Evolutionary conservation across 2,113 vertebrate genomes (phyloP), one percentile per base, ranked within the genome.

Genomic region (Myxocyprinus asiaticus): DNA sequence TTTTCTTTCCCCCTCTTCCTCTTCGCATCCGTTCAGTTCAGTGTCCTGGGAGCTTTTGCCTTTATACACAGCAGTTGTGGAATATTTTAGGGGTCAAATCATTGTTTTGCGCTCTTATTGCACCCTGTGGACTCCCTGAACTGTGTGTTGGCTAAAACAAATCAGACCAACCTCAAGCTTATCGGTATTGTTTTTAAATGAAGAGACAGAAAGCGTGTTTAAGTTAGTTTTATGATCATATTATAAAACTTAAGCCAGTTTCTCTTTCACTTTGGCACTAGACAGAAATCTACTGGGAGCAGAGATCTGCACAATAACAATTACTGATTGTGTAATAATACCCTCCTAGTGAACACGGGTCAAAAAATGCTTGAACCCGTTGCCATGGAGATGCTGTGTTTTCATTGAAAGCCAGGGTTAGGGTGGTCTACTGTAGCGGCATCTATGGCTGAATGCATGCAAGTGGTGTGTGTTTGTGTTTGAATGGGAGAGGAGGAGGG

Each of bases 371-470:
- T 91, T 88, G 87, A 85, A 75, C 83, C 86, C 67, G 88, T 93
- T 88, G 87, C 89, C 88, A 92, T 91, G 89, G 90, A 79, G 88
- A 93, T 81, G 84, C 83, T 88, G 88, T 76, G 48, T 53, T 53
- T 67, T 76, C 78, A 91, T 90, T 90, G 81, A 82, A 85, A 81
- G 84, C 82, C 33, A 48, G 80, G 61, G 80, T 76, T 77, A 67
- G 33, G 53, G 85, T 61, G 77, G 53, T 65, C 61, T 65, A 76
- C 82, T 69, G 77, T 84, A 81, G 78, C 68, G 56, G 68, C 62
- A 82, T 81, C 79, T 88, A 88, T 90, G 89, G 85, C 82, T 91
- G 81, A 85, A 80, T 83, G 74, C 84, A 81, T 80, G 78, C 77
- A 75, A 33, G 22, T 33, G 22, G 73, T 80, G 61, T 73, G 78